Evolutionary conservation across 2,888 invertebrate species (phyloP).

Genomic region (Stenoptilia bipunctidactyla): DNA sequence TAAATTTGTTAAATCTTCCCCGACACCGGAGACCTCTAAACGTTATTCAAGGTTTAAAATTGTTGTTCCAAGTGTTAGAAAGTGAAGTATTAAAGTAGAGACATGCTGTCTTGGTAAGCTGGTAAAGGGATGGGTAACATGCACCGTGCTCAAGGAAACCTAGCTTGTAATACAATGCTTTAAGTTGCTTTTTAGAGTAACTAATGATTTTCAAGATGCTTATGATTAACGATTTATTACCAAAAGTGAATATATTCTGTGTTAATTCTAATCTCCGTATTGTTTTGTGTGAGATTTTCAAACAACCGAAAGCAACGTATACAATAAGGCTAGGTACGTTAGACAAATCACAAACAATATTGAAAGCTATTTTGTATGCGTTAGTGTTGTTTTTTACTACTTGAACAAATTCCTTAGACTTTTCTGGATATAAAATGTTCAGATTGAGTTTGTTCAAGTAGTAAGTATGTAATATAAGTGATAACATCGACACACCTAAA

Average conservation of each 20-base stretch:
- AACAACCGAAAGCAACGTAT: slow-evolving; percentile 52
- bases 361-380: slow-evolving; percentile 28
- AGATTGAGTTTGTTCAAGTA: slow-evolving; percentile 33
- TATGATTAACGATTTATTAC: too few species aligned
- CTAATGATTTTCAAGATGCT: too few species aligned
- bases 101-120: not conserved
- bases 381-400: slow-evolving; percentile 9
- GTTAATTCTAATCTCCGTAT: too few species aligned
- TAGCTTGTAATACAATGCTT: slow-evolving; percentile 11
- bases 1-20: not conserved
- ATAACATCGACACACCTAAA: slow-evolving; percentile 73
- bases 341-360: slow-evolving; percentile 26
- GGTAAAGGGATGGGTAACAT: slow-evolving; percentile 22
- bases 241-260: too few species aligned
- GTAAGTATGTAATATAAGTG: slow-evolving; percentile 42
- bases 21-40: not conserved
- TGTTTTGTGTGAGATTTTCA: too few species aligned
- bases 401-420: slow-evolving; percentile 31
- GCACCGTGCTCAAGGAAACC: slow-evolving; percentile 40
- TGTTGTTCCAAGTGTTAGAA: not conserved
- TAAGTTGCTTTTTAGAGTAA: slow-evolving; percentile 38
- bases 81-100: not conserved
- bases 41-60: not conserved
- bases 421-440: too few species aligned
- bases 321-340: slow-evolving; percentile 6